Base-by-base conservation (phyloP, 2,888 invertebrate species). In the Xylocampa areola region DNA sequence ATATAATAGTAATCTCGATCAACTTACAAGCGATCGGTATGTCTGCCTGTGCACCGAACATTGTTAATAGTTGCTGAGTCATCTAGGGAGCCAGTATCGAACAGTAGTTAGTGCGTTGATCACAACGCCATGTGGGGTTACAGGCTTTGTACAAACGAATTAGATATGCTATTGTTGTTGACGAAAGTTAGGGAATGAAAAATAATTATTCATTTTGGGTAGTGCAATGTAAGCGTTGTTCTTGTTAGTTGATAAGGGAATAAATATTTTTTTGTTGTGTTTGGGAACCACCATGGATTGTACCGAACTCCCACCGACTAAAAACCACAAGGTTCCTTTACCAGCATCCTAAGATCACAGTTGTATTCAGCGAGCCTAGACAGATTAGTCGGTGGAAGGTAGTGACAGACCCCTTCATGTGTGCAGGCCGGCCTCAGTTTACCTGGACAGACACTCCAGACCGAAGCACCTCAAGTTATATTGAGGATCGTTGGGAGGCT, bases 91-190 rank as follows among this genome's bases (percentile, higher is more conserved):
- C 63, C 59, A 66, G 71, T 79, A 83, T 82, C 75, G 82, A 84
- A 87, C 85, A 84, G 86, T 90, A 88, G 89, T 89, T 83, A 87
- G 79, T n/a, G n/a, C 83, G 82, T 81, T 77, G 65, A 77, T 73
- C 68, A n/a, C n/a, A 75, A 72, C 75, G 69, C 83, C 87, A 87
- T 87, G 85, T 87, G 87, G 86, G 79, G 68, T 57, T 60, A 55
- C 41, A 72, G 73, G 68, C 66, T 60, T 74, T 77, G 75, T 63
- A 65, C 45, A 60, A 68, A 62, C 30, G 51, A 68, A 68, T 77
- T 71, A 43, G 72, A 27, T 39, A 68, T 62, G 65, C 63, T 44
- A 61, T 73, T 73, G 69, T 68, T 58, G 40, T 61, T 59, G 29
- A 23, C 43, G 51, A 65, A 63, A 50, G 2, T 62, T 67, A 37